These are phyloP conservation scores for Diphyllodes magnificus DNA, from an alignment of 2,113 vertebrate genomes.

Conservation along the genomic window DNA sequence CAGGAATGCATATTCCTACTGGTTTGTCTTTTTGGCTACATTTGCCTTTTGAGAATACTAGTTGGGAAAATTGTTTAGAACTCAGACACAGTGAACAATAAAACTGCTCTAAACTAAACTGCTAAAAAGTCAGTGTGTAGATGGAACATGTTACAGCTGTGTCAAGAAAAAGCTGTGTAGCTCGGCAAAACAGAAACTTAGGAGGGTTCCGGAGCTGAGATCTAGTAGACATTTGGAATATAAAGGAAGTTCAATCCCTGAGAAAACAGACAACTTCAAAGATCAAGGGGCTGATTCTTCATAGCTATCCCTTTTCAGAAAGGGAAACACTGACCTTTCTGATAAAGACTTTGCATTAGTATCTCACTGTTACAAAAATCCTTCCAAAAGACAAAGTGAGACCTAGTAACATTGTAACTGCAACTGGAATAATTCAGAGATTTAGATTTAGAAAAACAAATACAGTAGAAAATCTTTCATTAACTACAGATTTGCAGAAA, in stretches of 20 bases:
- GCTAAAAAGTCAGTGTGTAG: background rate
- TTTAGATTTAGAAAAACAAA: background rate
- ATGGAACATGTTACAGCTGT: background rate
- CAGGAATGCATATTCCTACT: slow-evolving; percentile 45
- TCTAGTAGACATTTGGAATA: background rate
- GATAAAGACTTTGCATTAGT: background rate
- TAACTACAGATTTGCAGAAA: background rate
- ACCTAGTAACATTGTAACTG: background rate
- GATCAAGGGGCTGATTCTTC: background rate
- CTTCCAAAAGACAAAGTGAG: background rate
- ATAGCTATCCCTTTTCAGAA: background rate
- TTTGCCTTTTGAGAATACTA: slow-evolving; percentile 48
- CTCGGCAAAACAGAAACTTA: background rate
- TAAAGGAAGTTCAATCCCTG: background rate
- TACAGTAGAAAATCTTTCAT: background rate
- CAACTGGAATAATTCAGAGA: background rate
- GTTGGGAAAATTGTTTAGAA: slow-evolving; percentile 41
- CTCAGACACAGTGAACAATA: slow-evolving; percentile 13
- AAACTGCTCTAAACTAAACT: slow-evolving; percentile 8
- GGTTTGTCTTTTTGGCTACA: slow-evolving; percentile 35
- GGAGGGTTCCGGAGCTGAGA: background rate
- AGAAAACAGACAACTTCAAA: background rate
- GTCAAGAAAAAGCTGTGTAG: background rate
- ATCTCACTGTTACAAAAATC: background rate
- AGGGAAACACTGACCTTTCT: background rate